Percentiles rank a stretch among this genome's conserved stretches.
phyloP scores from a whole-genome alignment of 2,888 invertebrate species.

The Spatulosminthurus flaviceps region DNA sequence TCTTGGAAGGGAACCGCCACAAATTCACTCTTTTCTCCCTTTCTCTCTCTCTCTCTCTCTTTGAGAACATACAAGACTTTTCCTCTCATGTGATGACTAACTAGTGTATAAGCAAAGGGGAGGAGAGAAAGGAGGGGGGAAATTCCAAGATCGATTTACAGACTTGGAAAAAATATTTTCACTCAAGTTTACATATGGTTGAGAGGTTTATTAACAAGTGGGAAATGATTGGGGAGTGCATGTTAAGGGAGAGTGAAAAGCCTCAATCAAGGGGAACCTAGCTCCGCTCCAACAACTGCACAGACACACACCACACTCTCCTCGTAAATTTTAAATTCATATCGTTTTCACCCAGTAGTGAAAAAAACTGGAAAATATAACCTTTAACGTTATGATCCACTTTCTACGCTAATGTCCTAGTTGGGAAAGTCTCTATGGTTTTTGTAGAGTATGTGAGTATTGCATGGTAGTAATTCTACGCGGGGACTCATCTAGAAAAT shows the following conservation, averaged over 20 bases:
- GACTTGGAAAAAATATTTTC: neutral
- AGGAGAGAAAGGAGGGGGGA: neutral
- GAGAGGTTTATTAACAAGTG: neutral
- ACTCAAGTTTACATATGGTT: neutral
- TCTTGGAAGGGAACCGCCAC: constrained; percentile 7
- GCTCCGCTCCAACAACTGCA: no score
- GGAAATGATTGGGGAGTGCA: neutral
- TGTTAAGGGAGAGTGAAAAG: neutral
- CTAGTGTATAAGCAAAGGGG: neutral
- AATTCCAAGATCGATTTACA: neutral
- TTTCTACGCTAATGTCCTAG: neutral
- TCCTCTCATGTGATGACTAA: no score
- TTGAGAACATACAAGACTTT: no score
- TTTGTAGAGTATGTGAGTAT: no score
- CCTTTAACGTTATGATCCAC: neutral
- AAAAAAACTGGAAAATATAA: neutral
- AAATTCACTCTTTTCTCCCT: no score
- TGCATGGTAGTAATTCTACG: no score
- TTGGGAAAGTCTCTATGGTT: neutral
- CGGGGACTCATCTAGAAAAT: no score
- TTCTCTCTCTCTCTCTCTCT: no score
- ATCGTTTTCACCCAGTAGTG: neutral
- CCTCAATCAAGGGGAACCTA: constrained; percentile 11
- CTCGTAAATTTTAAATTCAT: constrained; percentile 1
- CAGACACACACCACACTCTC: no score